Conservation (phyloP, 2,797 vertebrate genomes). For the Gadopsis marmoratus region DNA sequence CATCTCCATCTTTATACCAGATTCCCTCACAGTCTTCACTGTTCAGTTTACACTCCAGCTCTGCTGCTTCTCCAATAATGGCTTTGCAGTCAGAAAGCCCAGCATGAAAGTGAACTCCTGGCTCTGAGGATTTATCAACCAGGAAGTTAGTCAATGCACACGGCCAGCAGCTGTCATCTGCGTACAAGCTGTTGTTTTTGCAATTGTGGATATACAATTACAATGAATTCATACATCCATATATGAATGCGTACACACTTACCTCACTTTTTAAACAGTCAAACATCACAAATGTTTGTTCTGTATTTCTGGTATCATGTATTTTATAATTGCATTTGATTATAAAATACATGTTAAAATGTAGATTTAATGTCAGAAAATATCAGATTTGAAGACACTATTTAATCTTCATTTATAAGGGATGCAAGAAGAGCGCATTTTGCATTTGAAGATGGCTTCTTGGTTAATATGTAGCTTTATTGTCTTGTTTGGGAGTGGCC, state of each 20-base stretch:
- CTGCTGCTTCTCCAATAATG: conserved; percentile 84
- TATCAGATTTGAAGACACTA: conserved; percentile 23
- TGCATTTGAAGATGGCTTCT: conserved; percentile 36
- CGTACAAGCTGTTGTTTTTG: conserved; percentile 14
- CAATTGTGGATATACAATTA: conserved; percentile 29
- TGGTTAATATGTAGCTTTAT: conserved; percentile 5
- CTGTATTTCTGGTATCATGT: conserved; percentile 40
- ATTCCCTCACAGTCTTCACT: conserved; percentile 83
- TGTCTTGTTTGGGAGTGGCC: conserved; percentile 20
- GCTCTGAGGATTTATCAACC: conserved; percentile 80
- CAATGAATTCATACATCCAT: conserved; percentile 33
- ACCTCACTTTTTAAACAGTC: conserved; percentile 47
- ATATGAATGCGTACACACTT: conserved; percentile 55
- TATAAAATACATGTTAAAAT: conserved; percentile 57
- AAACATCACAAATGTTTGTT: conserved; percentile 22
- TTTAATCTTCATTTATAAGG: conserved; percentile 2
- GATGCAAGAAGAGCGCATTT: conserved; percentile 29
- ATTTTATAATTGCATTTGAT: conserved; percentile 37
- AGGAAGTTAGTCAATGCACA: conserved; percentile 49
- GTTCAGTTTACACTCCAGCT: conserved; percentile 88
- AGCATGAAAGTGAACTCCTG: conserved; percentile 85
- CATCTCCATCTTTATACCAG: conserved; percentile 91
- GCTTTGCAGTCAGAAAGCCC: conserved; percentile 87
- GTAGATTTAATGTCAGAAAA: conserved; percentile 23
- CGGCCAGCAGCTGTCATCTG: neutral